phyloP scores from a whole-genome alignment of 2,797 vertebrate genomes.

The Bovichtus variegatus region DNA sequence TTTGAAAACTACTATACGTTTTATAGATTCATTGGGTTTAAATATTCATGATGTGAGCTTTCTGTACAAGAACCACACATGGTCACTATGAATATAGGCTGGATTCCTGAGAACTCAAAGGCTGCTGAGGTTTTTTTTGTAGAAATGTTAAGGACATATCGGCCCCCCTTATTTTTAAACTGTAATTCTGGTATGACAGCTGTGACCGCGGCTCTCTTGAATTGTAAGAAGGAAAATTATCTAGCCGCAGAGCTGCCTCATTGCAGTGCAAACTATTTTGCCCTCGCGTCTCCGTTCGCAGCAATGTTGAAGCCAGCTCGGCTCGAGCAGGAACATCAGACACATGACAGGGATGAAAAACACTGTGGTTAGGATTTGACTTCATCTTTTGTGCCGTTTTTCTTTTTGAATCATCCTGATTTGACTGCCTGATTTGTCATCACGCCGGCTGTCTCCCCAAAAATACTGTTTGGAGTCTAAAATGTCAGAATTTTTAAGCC shows the following conservation, averaged over 20 bases:
- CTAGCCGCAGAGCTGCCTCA: neutral
- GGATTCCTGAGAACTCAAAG: conserved; percentile 6
- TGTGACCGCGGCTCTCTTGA: conserved; percentile 18
- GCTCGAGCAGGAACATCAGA: neutral
- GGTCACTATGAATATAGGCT: neutral
- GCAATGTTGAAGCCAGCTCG: conserved; percentile 1
- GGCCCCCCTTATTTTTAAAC: neutral
- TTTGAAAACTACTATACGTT: neutral
- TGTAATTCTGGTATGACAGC: conserved; percentile 6
- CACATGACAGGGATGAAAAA: neutral
- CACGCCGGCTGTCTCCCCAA: neutral
- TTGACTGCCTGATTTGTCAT: conserved; percentile 15
- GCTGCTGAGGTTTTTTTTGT: neutral
- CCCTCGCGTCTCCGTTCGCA: conserved; percentile 9
- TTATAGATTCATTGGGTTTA: conserved; percentile 1
- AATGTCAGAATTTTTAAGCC: conserved; percentile 28
- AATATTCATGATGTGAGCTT: conserved; percentile 8
- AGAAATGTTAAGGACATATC: conserved; percentile 7
- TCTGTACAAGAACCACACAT: conserved; percentile 5
- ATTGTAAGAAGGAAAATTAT: conserved; percentile 7
- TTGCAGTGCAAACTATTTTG: conserved; percentile 11
- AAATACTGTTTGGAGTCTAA: conserved; percentile 2
- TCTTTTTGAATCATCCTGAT: neutral
- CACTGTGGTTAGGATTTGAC: conserved; percentile 3
- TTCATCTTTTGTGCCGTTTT: conserved; percentile 1